A percentile compares a stretch with the other conserved stretches of the same genome.
These are phyloP conservation scores for Anoplopoma fimbria DNA, from an alignment of 2,113 vertebrate genomes.

Conservation along the genomic window DNA sequence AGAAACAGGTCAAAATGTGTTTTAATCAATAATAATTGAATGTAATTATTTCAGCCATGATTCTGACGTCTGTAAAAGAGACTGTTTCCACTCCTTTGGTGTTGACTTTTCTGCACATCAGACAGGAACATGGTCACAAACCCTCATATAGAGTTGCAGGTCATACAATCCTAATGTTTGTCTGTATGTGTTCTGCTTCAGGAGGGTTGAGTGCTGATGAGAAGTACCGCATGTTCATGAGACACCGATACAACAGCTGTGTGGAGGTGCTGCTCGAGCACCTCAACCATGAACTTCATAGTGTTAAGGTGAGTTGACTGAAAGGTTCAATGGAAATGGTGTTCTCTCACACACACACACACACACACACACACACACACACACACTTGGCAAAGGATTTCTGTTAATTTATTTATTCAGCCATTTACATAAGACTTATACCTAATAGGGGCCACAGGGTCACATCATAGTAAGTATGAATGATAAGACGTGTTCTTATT, in stretches of 20 bases:
- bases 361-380: neutral
- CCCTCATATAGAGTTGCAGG: neutral
- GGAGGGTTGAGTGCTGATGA: slow-evolving; percentile 80
- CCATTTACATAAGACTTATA: neutral
- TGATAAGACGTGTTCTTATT: too few species aligned
- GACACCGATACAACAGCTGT: slow-evolving; percentile 91
- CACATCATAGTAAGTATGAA: neutral
- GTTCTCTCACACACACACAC: neutral
- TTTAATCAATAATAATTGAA: too few species aligned
- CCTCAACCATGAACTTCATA: slow-evolving; percentile 80
- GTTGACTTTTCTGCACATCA: neutral
- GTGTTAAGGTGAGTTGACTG: slow-evolving; percentile 85
- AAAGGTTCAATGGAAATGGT: neutral
- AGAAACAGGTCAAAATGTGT: too few species aligned
- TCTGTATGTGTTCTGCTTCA: slow-evolving; percentile 43
- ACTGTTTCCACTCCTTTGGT: too few species aligned
- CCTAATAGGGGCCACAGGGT: neutral
- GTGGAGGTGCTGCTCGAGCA: slow-evolving; percentile 85
- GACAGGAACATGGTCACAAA: neutral
- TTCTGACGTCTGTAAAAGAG: too few species aligned
- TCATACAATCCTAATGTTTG: neutral
- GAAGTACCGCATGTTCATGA: slow-evolving; percentile 92
- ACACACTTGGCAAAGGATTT: neutral
- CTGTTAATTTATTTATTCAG: neutral
- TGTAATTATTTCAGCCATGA: too few species aligned